phyloP scores from a whole-genome alignment of 2,113 vertebrate species.

The Struthio camelus region DNA sequence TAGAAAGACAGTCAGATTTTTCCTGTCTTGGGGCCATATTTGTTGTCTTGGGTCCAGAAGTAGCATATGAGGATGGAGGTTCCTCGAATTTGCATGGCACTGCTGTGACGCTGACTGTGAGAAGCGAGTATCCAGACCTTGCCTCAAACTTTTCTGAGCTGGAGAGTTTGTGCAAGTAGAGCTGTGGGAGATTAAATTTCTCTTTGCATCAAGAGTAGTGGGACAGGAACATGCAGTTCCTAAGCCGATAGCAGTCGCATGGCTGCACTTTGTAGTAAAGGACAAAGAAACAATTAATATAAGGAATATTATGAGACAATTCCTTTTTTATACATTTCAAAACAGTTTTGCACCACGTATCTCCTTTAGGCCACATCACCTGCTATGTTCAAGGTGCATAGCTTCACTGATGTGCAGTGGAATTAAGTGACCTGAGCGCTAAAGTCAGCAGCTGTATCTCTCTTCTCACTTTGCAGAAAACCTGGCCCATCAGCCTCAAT shows the following conservation, averaged over 20 bases:
- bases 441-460: background rate
- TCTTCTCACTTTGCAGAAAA: background rate
- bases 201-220: background rate
- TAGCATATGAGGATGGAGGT: background rate
- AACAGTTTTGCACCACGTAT: rapidly evolving
- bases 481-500: background rate
- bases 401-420: background rate
- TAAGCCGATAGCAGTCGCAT: background rate
- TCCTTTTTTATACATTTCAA: background rate
- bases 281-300: background rate
- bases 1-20: background rate
- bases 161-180: background rate
- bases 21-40: background rate
- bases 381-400: background rate
- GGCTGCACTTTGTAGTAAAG: background rate
- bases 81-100: background rate
- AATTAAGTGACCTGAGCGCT: background rate
- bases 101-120: background rate
- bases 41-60: background rate
- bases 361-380: background rate
- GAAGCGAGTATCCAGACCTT: background rate
- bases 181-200: background rate
- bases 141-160: background rate
- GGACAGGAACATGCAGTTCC: background rate
- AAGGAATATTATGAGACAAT: conserved; percentile 20